Percentiles rank a stretch among this genome's conserved stretches.
phyloP scores from a whole-genome alignment of 2,888 invertebrate species.

The Meandrusa payeni region DNA sequence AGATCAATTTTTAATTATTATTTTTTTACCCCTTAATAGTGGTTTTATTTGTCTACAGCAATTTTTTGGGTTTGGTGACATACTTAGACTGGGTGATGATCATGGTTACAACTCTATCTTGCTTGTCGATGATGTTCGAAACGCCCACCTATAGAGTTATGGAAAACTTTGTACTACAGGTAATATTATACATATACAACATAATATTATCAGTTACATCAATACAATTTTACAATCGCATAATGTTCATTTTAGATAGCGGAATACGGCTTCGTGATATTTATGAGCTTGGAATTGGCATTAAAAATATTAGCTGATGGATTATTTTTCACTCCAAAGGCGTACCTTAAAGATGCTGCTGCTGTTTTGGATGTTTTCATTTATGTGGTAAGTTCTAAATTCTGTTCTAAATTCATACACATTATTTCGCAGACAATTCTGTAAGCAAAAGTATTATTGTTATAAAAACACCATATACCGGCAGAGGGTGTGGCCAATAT shows the following conservation, averaged over 20 bases:
- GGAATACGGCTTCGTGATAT: conserved; percentile 98
- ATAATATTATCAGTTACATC: not conserved
- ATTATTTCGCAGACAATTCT: no score
- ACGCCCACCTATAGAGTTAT: conserved; percentile 96
- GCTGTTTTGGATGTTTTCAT: conserved; percentile 98
- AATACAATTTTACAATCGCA: no score
- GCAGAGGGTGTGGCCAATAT: no score
- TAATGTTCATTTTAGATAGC: conserved; percentile 81
- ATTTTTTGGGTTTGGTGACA: conserved; percentile 97
- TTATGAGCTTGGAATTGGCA: conserved; percentile 98
- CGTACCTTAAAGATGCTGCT: conserved; percentile 98
- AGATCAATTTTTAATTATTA: no score
- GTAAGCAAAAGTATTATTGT: no score
- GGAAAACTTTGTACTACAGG: conserved; percentile 94
- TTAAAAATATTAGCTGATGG: conserved; percentile 98
- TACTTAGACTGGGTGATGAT: conserved; percentile 99
- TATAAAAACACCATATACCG: no score
- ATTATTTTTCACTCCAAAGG: conserved; percentile 99
- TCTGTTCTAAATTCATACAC: no score
- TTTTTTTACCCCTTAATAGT: no score
- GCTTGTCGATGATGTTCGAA: conserved; percentile 99
- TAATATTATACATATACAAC: conserved; percentile 28
- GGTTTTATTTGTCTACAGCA: no score
- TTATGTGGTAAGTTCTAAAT: conserved; percentile 93
- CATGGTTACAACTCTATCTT: conserved; percentile 97